phyloP scores from a whole-genome alignment of 2,888 invertebrate species.

The Agrotis segetum region DNA sequence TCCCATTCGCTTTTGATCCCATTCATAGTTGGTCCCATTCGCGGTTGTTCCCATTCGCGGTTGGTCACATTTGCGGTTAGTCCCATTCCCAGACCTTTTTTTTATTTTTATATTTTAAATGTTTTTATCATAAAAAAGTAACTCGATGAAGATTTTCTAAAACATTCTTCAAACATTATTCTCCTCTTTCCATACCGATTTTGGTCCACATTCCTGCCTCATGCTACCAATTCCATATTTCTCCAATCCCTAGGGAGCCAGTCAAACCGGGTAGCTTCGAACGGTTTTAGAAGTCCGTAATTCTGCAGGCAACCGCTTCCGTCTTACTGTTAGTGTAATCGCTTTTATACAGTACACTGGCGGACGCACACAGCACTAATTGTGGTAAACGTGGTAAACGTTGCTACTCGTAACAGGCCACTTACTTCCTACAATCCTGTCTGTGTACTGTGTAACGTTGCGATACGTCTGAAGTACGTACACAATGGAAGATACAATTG shows the following conservation, averaged over 20 bases:
- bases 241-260: conserved; percentile 10
- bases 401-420: conserved; percentile 47
- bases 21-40: too few species aligned
- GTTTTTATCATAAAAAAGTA: background rate
- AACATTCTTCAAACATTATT: conserved; percentile 1
- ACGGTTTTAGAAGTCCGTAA: conserved; percentile 30
- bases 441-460: conserved; percentile 5
- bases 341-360: conserved; percentile 48
- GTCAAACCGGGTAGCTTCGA: conserved; percentile 9
- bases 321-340: conserved; percentile 55
- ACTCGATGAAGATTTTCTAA: conserved; percentile 7
- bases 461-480: conserved; percentile 16
- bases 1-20: too few species aligned
- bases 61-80: too few species aligned
- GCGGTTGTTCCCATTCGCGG: too few species aligned
- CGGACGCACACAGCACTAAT: conserved; percentile 47
- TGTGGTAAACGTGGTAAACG: conserved; percentile 60
- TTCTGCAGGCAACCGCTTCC: conserved; percentile 27
- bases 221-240: conserved; percentile 23
- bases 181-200: conserved; percentile 2
- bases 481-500: conserved; percentile 7
- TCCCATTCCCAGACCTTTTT: too few species aligned
- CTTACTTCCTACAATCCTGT: conserved; percentile 44
- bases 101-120: background rate
- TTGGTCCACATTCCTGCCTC: background rate